These are phyloP conservation scores for Oegoconia quadripuncta DNA, from an alignment of 2,888 invertebrate species.

Conservation along the genomic window DNA sequence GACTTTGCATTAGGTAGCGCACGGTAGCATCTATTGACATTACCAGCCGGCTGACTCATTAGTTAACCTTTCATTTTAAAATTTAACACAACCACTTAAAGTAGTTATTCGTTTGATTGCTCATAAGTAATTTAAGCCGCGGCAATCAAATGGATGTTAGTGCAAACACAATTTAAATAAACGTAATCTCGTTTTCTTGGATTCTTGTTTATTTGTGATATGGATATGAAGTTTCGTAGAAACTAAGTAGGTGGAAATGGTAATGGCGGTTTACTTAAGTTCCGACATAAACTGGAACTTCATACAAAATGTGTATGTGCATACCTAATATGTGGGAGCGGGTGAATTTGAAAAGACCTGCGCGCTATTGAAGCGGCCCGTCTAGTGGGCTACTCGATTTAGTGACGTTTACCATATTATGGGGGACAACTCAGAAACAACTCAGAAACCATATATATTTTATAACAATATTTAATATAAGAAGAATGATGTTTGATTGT, in stretches of 20 bases:
- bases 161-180: conserved; percentile 2
- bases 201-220: conserved; percentile 1
- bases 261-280: no score
- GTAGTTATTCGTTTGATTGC: not conserved
- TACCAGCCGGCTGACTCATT: conserved; percentile 20
- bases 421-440: no score
- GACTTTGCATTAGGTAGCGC: conserved; percentile 42
- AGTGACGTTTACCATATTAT: no score
- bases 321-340: no score
- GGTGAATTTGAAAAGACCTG: no score
- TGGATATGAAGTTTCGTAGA: not conserved
- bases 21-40: conserved; percentile 40
- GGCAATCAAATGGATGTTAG: not conserved
- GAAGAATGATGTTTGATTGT: no score
- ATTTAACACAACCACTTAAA: not conserved
- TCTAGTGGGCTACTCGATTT: no score
- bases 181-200: conserved; percentile 1
- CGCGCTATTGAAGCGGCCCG: no score
- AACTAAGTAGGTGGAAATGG: not conserved
- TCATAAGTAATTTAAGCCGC: not conserved
- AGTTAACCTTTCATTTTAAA: not conserved
- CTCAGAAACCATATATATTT: no score
- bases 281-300: no score
- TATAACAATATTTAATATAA: no score
- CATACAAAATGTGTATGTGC: no score